These are phyloP conservation scores for Dreissena rostriformis DNA, from an alignment of 1,140 invertebrate genomes.

Conservation along the genomic window DNA sequence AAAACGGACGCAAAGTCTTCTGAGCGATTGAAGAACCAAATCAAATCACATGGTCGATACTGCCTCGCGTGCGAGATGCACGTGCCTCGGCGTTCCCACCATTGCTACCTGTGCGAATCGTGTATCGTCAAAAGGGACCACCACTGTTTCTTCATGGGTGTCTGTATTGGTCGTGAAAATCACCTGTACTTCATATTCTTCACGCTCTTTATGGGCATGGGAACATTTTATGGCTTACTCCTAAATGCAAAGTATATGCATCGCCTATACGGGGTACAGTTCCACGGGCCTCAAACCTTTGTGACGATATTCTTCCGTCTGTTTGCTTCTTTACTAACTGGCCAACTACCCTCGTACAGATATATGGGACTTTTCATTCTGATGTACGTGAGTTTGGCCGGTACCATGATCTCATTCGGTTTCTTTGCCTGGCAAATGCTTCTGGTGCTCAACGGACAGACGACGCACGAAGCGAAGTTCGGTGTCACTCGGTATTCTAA, in stretches of 20 bases:
- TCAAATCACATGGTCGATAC: neutral
- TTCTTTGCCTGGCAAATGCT: constrained; percentile 36
- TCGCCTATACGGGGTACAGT: constrained; percentile 33
- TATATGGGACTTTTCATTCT: constrained; percentile 21
- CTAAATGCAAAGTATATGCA: constrained; percentile 28
- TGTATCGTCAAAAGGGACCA: constrained; percentile 88
- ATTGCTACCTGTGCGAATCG: constrained; percentile 68
- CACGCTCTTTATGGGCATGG: constrained; percentile 83
- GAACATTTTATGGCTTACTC: constrained; percentile 34
- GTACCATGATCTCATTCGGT: constrained; percentile 31
- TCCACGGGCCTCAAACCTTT: constrained; percentile 45
- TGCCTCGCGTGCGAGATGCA: constrained; percentile 43
- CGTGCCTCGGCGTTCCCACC: constrained; percentile 65
- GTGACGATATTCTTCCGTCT: constrained; percentile 6
- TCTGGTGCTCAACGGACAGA: constrained; percentile 6
- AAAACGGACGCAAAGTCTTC: constrained; percentile 6
- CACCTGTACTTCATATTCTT: constrained; percentile 94
- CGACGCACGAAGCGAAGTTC: constrained; percentile 15
- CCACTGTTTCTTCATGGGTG: constrained; percentile 94
- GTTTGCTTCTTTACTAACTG: neutral
- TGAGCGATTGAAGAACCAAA: neutral
- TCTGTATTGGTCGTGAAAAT: constrained; percentile 95
- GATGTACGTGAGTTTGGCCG: constrained; percentile 42
- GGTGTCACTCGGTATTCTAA: constrained; percentile 26
- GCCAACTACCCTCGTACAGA: neutral